Base-by-base conservation (phyloP, 2,888 invertebrate species). In the Drosophila affinis region DNA sequence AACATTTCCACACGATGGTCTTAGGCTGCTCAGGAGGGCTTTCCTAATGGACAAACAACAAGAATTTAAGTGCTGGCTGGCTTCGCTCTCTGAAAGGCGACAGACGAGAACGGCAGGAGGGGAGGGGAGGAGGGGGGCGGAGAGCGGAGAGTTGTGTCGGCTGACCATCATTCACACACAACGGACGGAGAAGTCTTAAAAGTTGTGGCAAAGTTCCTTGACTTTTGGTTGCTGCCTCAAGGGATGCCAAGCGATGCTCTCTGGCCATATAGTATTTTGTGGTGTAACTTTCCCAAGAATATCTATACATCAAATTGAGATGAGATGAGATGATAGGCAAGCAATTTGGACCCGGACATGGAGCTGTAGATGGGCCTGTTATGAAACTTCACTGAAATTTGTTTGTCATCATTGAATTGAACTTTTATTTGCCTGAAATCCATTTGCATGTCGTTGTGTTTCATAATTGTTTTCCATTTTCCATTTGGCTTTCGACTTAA, bases 21-120 rank as follows among this genome's bases (percentile, higher is more conserved):
- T 68, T 58, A 59, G 63, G 62, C 61, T 52, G 46, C 63, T 63
- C 49, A 29, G 55, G 56, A 29, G 55, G 56, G 47, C 58, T 72
- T 73, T 51, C 55, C 73, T 76, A 80, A 86, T 79, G 86, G 83
- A 74, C 71, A 72, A 62, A 56, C 61, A 62, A 75, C 61, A 58
- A 58, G 60, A 62, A 75, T 73, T 57, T 68, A 61, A 61, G 72
- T 58, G 65, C 47, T 60, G 32, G 44, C 48, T 17, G 44, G 44
- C 48, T 21, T n/a, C n/a, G 18, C 18, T 44, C 39, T 44, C 18
- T 39, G n/a, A 6, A 17, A 17, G 46, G 49, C 21, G 44, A 54
- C 39, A 24, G 57, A 18, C 47, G 45, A 21, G 29, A 47, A 32
- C 34, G n/a, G 12, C 1, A 24, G 18, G 18, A 24, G 0, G 32